A percentile compares a stretch with the other conserved stretches of the same genome.
Conservation (phyloP, 2,797 vertebrate species). For the Neosilurus mollespiculum region DNA sequence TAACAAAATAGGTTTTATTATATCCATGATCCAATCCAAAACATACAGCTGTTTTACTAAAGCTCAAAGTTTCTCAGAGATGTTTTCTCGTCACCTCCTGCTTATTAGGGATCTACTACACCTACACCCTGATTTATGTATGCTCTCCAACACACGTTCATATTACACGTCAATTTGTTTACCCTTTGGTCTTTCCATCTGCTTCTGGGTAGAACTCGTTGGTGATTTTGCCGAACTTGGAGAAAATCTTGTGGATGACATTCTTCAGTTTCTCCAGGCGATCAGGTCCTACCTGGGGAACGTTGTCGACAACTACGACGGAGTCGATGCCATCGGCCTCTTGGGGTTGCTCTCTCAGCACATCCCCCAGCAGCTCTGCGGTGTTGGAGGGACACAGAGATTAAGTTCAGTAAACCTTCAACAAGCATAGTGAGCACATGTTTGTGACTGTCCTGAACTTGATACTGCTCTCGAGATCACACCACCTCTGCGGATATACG, state of each 20-base stretch:
- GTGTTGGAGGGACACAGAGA: not conserved
- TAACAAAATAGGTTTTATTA: too few species aligned
- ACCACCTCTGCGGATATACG: not conserved
- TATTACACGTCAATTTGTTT: constrained; percentile 25
- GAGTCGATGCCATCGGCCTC: constrained; percentile 97
- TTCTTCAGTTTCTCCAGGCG: constrained; percentile 95
- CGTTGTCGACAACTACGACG: constrained; percentile 91
- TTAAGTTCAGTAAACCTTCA: not conserved
- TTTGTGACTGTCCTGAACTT: not conserved
- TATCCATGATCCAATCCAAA: too few species aligned
- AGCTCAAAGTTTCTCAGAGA: not conserved
- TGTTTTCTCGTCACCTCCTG: not conserved
- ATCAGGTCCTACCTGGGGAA: constrained; percentile 93
- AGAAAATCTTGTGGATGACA: constrained; percentile 98
- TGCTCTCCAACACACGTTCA: not conserved
- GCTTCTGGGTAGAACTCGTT: constrained; percentile 94
- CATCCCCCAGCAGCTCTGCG: constrained; percentile 85
- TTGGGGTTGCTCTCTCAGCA: constrained; percentile 85
- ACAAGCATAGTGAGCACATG: not conserved
- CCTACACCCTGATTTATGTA: not conserved
- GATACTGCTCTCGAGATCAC: too few species aligned
- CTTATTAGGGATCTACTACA: not conserved
- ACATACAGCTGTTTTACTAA: too few species aligned
- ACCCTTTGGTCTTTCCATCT: constrained; percentile 96
- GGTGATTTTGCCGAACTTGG: constrained; percentile 96